phyloP scores from a whole-genome alignment of 1,140 invertebrate genomes.

The Ridgeia piscesae region DNA sequence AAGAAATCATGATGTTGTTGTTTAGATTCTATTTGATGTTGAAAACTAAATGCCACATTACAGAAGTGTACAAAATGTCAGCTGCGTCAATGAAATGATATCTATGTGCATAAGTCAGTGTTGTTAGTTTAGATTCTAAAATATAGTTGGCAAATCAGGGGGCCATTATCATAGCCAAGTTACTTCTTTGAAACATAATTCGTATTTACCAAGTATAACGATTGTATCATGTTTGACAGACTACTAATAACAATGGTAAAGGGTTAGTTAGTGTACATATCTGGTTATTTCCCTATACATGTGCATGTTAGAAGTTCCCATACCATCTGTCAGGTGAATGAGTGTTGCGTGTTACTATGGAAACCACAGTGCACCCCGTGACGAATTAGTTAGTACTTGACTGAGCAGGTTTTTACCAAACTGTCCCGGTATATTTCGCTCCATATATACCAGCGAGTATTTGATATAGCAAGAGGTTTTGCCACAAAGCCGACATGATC shows the following conservation, averaged over 20 bases:
- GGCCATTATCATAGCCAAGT: not conserved
- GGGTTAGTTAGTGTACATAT: not conserved
- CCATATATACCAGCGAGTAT: not conserved
- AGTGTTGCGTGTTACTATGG: not conserved
- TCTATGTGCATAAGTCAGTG: not conserved
- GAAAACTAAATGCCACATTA: not conserved
- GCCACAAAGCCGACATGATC: not conserved
- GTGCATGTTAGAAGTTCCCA: not conserved
- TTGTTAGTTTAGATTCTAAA: not conserved
- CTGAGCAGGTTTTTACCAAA: not conserved
- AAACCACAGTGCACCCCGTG: not conserved
- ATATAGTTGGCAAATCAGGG: not conserved
- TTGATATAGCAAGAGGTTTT: not conserved
- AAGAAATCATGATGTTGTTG: too few species aligned
- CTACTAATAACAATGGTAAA: too few species aligned
- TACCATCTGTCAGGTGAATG: not conserved
- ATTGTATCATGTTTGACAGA: too few species aligned
- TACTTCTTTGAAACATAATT: not conserved
- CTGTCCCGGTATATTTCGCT: not conserved
- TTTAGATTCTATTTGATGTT: not conserved
- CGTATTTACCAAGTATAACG: too few species aligned
- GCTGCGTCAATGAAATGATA: not conserved
- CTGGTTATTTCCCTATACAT: not conserved
- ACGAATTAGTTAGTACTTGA: not conserved
- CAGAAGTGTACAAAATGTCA: not conserved